Evolutionary conservation across 2,797 vertebrate genomes (phyloP), one percentile per base, ranked within the genome.

Genomic region (Pangasius sanitwongsei): DNA sequence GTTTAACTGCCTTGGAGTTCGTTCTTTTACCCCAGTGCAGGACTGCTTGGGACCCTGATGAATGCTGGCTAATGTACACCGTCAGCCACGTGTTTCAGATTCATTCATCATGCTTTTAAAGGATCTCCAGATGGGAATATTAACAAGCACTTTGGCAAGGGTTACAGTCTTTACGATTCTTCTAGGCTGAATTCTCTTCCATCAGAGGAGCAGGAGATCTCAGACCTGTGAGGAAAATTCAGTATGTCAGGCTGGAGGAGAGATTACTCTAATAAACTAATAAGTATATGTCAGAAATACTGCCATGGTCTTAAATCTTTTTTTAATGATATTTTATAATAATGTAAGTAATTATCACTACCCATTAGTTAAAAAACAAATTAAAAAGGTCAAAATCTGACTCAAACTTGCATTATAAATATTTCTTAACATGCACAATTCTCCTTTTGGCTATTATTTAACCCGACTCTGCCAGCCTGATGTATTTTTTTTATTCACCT

Each of bases 51-150:
- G 93, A 94, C 94, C 92, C 92, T 92, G 95, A 96, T 95, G 92
- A 90, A 93, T 94, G 92, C 93, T 83, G 90, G 91, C 93, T 95
- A 93, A 95, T 92, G 94, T 93, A 86, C 87, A 87, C 95, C 95
- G 94, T 95, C 94, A 95, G 94, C 69, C 70, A 88, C 18, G 44
- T 89, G 92, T 94, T 90, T 75, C 69, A 91, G 91, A 91, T 94
- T 95, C 94, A 95, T 95, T 89, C 28, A 94, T 95, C 92, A 85
- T 89, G 83, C 92, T 95, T 93, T 90, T 92, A 95, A 94, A 81
- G 91, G 89, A 93, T 94, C 90, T 93, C 91, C 91, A 93, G 90
- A 94, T 92, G 92, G 92, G 92, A 92, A 94, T 96, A 95, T 96
- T 95, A 95, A 94, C 91, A 92, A 93, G 92, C 89, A 91, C 90